Evolutionary conservation across 2,113 vertebrate genomes (phyloP).

Genomic region (Ctenodactylus gundi): DNA sequence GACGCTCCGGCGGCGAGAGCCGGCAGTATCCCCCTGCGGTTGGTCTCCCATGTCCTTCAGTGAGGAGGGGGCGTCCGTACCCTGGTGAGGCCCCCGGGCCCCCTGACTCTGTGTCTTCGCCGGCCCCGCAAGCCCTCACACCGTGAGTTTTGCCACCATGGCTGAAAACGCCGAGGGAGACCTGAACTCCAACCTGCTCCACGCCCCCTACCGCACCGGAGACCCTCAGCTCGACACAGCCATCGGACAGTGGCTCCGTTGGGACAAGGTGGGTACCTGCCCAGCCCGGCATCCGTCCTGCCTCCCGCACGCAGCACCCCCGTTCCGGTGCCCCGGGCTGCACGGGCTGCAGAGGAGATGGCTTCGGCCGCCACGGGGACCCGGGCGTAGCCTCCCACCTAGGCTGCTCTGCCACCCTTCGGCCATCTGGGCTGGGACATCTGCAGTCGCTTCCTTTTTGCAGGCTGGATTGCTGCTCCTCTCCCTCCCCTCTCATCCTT

Average conservation of each 20-base stretch:
- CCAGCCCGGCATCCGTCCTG: neutral
- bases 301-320: neutral
- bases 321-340: slow-evolving; percentile 27
- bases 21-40: neutral
- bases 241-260: slow-evolving; percentile 89
- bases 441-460: slow-evolving; percentile 44
- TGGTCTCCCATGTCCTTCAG: slow-evolving; percentile 61
- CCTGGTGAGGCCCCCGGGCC: slow-evolving; percentile 36
- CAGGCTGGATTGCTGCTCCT: neutral
- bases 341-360: neutral
- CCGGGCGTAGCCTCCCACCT: slow-evolving; percentile 61
- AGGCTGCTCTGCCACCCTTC: neutral
- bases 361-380: neutral
- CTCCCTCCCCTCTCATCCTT: neutral
- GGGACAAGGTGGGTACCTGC: slow-evolving; percentile 89
- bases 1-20: slow-evolving; percentile 3
- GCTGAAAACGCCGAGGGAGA: slow-evolving; percentile 83
- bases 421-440: neutral
- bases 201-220: slow-evolving; percentile 82
- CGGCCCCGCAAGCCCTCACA: neutral
- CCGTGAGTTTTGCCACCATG: slow-evolving; percentile 73
- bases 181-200: slow-evolving; percentile 86
- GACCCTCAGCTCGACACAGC: slow-evolving; percentile 89
- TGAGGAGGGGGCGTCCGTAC: slow-evolving; percentile 53
- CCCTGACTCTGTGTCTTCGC: neutral